Conservation (phyloP, 2,888 invertebrate genomes). For the Phortica magna region DNA sequence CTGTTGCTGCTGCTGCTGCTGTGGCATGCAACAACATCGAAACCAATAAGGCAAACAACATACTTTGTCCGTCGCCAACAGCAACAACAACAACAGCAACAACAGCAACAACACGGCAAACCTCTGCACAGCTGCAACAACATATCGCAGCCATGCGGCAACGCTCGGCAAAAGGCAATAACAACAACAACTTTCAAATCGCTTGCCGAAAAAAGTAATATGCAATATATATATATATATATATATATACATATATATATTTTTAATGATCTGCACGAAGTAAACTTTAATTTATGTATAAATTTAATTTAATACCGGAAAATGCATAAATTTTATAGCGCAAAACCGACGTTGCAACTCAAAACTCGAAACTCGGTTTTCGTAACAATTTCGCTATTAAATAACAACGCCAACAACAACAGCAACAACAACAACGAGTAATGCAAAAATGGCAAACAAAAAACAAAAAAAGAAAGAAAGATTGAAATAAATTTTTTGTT, state of each 20-base stretch:
- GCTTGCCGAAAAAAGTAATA: not conserved
- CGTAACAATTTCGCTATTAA: constrained; percentile 11
- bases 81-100: constrained; percentile 24
- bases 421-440: not conserved
- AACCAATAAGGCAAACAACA: constrained; percentile 32
- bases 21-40: constrained; percentile 36
- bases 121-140: not conserved
- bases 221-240: not conserved
- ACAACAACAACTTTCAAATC: constrained; percentile 17
- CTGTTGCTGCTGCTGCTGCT: constrained; percentile 56
- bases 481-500: constrained; percentile 14
- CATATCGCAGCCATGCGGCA: not conserved
- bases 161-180: not conserved
- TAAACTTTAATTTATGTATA: constrained; percentile 72
- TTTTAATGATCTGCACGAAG: constrained; percentile 72
- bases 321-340: constrained; percentile 54
- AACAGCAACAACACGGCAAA: constrained; percentile 16
- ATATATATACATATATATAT: constrained; percentile 15
- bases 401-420: constrained; percentile 13
- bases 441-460: constrained; percentile 7
- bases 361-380: not conserved
- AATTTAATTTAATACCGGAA: constrained; percentile 71
- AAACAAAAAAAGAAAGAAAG: not conserved
- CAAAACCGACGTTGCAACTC: not conserved
- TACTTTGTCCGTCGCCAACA: not conserved